A percentile compares a stretch with the other conserved stretches of the same genome.
Conservation (phyloP, 2,113 vertebrate genomes). For the Tretioscincus oriximinensis region DNA sequence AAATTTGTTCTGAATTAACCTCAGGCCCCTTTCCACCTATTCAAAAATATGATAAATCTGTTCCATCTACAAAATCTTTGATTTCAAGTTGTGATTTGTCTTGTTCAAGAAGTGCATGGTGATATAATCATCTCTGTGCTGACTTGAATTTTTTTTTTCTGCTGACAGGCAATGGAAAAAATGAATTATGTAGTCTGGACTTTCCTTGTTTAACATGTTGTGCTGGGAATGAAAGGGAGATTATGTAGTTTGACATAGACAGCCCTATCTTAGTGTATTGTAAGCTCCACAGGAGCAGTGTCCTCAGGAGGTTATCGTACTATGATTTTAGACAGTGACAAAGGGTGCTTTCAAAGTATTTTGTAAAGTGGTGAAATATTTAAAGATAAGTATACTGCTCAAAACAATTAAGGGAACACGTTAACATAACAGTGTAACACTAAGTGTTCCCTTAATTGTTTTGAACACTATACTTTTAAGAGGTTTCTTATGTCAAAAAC, state of each 20-base stretch:
- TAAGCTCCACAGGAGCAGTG: background rate
- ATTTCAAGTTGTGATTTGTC: constrained; percentile 28
- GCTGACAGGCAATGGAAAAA: constrained; percentile 24
- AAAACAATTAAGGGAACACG: too few species aligned
- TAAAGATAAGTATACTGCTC: constrained; percentile 27
- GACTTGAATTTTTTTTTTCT: background rate
- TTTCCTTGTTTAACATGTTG: constrained; percentile 25
- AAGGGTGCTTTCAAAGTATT: constrained; percentile 24
- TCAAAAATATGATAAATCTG: background rate
- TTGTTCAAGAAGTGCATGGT: background rate
- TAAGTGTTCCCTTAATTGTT: too few species aligned
- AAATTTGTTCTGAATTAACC: background rate
- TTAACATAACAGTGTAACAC: too few species aligned
- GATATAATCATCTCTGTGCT: background rate
- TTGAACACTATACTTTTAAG: too few species aligned
- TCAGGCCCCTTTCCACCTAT: constrained; percentile 33
- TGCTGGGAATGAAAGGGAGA: constrained; percentile 19
- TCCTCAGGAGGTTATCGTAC: constrained; percentile 21
- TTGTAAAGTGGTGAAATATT: constrained; percentile 42
- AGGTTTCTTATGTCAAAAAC: constrained; percentile 7
- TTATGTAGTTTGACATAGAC: background rate
- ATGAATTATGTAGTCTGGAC: constrained; percentile 39
- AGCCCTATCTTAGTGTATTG: background rate
- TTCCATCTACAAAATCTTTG: constrained; percentile 6
- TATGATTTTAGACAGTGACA: constrained; percentile 18